A percentile compares a stretch with the other conserved stretches of the same genome.
phyloP scores from a whole-genome alignment of 2,888 invertebrate species.

The Netelia melanura region DNA sequence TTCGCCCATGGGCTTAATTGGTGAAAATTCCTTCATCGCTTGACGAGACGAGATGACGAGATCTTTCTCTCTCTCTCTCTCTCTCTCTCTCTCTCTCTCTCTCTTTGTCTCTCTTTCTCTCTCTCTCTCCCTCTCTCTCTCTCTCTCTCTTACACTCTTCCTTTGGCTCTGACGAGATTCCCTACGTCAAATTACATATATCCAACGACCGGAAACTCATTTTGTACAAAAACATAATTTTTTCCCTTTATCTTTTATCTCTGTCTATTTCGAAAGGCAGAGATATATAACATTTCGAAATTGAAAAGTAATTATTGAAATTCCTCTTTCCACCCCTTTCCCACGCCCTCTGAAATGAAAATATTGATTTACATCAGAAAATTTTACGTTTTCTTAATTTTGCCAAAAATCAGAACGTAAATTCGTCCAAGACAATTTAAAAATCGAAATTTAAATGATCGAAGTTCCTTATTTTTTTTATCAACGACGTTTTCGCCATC shows the following conservation, averaged over 20 bases:
- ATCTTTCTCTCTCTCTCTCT: neutral
- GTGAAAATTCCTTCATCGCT: constrained; percentile 60
- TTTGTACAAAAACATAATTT: constrained; percentile 19
- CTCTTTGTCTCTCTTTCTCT: neutral
- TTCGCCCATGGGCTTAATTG: constrained; percentile 63
- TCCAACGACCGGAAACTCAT: constrained; percentile 61
- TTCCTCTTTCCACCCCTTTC: too few relatives aligned
- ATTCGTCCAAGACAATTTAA: too few relatives aligned
- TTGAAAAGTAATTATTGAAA: constrained; percentile 11
- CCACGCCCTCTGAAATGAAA: too few relatives aligned
- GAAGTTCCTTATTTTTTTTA: too few relatives aligned
- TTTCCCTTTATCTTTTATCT: constrained; percentile 21
- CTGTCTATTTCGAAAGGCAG: constrained; percentile 26
- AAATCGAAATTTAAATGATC: too few relatives aligned
- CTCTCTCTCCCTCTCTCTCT: neutral
- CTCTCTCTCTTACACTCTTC: constrained; percentile 27
- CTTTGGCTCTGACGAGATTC: constrained; percentile 5
- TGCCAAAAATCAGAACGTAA: neutral
- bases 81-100: constrained; percentile 1
- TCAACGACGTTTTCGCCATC: too few relatives aligned
- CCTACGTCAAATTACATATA: constrained; percentile 59
- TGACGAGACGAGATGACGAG: constrained; percentile 31
- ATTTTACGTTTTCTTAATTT: neutral
- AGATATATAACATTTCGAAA: constrained; percentile 44
- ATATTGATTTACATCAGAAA: too few relatives aligned